Percentiles rank a stretch among this genome's conserved stretches.
phyloP scores from a whole-genome alignment of 2,888 invertebrate genomes.

The Drosophila paranaensis region DNA sequence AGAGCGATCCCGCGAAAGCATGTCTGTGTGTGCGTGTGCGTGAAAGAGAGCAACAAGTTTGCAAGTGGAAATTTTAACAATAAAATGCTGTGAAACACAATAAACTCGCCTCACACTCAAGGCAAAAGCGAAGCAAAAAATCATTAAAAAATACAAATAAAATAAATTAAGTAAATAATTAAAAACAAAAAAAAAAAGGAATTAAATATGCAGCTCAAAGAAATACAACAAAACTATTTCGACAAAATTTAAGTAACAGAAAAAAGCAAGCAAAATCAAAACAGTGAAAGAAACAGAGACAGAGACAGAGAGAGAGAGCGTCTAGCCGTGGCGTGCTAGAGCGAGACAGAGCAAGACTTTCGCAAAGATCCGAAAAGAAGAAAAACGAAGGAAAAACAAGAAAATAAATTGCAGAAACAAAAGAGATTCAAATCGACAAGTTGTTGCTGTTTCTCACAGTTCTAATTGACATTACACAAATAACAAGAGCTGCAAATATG shows the following conservation, averaged over 20 bases:
- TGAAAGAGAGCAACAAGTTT: conserved; percentile 73
- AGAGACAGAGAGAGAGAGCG: conserved; percentile 37
- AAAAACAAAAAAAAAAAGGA: conserved; percentile 18
- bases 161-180: conserved; percentile 18
- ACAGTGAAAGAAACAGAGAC: conserved; percentile 53
- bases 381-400: conserved; percentile 19
- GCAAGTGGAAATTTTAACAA: conserved; percentile 79
- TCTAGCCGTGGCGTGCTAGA: conserved; percentile 29
- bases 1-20: conserved; percentile 35
- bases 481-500: conserved; percentile 54
- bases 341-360: conserved; percentile 67
- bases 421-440: conserved; percentile 23
- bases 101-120: conserved; percentile 52
- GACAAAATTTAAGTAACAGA: conserved; percentile 38
- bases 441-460: conserved; percentile 28
- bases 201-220: conserved; percentile 18
- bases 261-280: conserved; percentile 42
- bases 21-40: conserved; percentile 46
- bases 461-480: conserved; percentile 27
- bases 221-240: conserved; percentile 19
- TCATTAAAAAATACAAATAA: conserved; percentile 18
- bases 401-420: conserved; percentile 20
- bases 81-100: conserved; percentile 71
- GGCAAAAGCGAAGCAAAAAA: conserved; percentile 49
- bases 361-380: conserved; percentile 50